Conservation (phyloP, 2,888 invertebrate genomes). For the Cephus pygmeus region DNA sequence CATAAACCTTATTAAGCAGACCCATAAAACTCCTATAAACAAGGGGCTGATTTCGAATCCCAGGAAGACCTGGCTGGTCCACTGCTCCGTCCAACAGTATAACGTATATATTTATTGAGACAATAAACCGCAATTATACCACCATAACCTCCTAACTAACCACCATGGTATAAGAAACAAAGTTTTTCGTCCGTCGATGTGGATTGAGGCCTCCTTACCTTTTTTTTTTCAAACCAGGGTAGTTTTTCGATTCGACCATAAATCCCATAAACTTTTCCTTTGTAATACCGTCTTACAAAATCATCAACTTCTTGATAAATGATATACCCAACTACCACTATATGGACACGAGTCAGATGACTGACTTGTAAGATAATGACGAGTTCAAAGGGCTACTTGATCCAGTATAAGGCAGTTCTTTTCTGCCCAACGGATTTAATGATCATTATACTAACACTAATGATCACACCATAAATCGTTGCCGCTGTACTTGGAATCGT, state of each 20-base stretch:
- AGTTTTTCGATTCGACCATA: not conserved
- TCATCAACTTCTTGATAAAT: not conserved
- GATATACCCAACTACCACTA: not conserved
- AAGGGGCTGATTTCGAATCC: slow-evolving; percentile 58
- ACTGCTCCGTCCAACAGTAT: slow-evolving; percentile 28
- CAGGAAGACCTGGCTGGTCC: slow-evolving; percentile 37
- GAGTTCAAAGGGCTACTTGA: slow-evolving; percentile 8
- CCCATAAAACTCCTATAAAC: slow-evolving; percentile 39
- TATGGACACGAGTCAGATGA: not conserved
- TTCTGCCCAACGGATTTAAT: slow-evolving; percentile 33
- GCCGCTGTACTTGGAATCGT: slow-evolving; percentile 46
- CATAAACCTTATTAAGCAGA: slow-evolving; percentile 52
- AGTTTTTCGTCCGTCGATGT: not conserved
- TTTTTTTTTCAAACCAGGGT: not conserved
- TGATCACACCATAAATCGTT: slow-evolving; percentile 53
- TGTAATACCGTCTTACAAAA: not conserved
- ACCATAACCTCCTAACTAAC: slow-evolving; percentile 57
- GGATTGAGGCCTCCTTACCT: not conserved
- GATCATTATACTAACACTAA: slow-evolving; percentile 47
- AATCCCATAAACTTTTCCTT: not conserved
- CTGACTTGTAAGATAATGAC: not conserved
- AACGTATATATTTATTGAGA: slow-evolving; percentile 61
- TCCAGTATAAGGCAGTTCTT: not conserved
- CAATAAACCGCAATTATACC: slow-evolving; percentile 63
- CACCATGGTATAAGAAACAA: slow-evolving; percentile 19